Base-by-base conservation (phyloP, 1,140 invertebrate species). In the Ptiloglossa arizonensis region DNA sequence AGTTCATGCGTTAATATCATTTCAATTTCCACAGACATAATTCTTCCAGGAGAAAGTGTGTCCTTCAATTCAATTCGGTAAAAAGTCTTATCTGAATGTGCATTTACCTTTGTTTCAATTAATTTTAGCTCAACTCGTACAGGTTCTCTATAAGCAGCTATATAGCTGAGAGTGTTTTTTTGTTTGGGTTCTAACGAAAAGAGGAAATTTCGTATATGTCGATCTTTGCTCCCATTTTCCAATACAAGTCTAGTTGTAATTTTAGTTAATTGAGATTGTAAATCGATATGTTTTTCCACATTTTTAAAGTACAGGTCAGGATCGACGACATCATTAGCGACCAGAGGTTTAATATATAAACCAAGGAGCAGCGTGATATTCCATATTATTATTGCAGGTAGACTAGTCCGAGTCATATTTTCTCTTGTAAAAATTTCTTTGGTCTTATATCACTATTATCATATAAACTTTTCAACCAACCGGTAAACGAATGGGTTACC, bases 191-290 rank as follows among this genome's bases (percentile, higher is more conserved):
- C 95, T 22, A 97, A 87, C n/a, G 95, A 92, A 84, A 97, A 95
- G 5, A 97, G 89, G 86, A 98, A 96, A 81, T 92, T 95, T 48
- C 93, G 95, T 8, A 96, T 94, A 46, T 95, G 89, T 5, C 59
- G 62, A 69, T 94, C 94, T 89, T 96, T 95, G 60, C 96, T 95
- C 79, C 93, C 94, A 90, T 98, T 98, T 93, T 98, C 96, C 71
- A 98, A 89, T 67, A 95, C 96, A 79, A 98, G 93, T 90, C 96
- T 96, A 5, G 95, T 94, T 17, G 93, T 94, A 32, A 97, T 95
- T 93, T 98, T 98, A 1, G 97, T 97, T 46, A 99, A 92, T 93
- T 99, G 98, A 17, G 97, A 96, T 4, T 96, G 94, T 64, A 98
- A 92, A 93, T 99, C 97, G 71, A 99, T 95, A 41, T 95, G 95